Base-by-base conservation (phyloP, 2,113 vertebrate species). In the Martes martes region DNA sequence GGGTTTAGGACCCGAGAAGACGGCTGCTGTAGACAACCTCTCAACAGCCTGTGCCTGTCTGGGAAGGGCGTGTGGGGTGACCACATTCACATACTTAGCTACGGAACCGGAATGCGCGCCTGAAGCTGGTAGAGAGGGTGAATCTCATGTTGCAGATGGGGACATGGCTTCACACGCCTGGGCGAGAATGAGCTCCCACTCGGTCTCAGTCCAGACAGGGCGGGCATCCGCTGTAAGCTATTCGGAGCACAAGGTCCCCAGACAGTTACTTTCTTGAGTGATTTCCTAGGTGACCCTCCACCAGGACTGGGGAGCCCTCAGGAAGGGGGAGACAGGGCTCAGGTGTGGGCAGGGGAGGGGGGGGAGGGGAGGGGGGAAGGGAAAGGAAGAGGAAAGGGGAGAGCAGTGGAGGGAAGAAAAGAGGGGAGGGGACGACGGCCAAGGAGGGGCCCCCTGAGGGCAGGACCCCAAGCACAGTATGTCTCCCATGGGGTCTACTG, bases 151-250 rank as follows among this genome's bases (percentile, higher is more conserved):
- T 31, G 6, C 1, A 13, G 31, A 6, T 2, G 21, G 26, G 45
- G n/a, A 42, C 4, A 5, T 1, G 33, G 76, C 9, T 81, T 47
- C 28, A 2, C 1, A 4, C 1, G 11, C 0, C 2, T 7, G 21
- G 4, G 0, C 2, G 15, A 55, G 55, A 14, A 45, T 0, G 2
- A 16, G 0, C 18, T 36, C 39, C 31, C 7, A 0, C 14, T 55
- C 0, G 6, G 78, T 59, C 21, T 2, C 28, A 15, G 9, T 1
- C 76, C 31, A 6, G 31, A 31, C 33, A 14, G 5, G 2, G 9
- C 6, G 9, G 7, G 23, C 9, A 0, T 9, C 11, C 0, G 14
- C 7, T 0, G 1, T 16, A 5, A 42, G 5, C 2, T 4, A 7
- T 2, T 4, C 6, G 6, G 50, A 13, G 21, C 4, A 1, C 2